phyloP scores from a whole-genome alignment of 2,888 invertebrate species.

The Latrodectus elegans region DNA sequence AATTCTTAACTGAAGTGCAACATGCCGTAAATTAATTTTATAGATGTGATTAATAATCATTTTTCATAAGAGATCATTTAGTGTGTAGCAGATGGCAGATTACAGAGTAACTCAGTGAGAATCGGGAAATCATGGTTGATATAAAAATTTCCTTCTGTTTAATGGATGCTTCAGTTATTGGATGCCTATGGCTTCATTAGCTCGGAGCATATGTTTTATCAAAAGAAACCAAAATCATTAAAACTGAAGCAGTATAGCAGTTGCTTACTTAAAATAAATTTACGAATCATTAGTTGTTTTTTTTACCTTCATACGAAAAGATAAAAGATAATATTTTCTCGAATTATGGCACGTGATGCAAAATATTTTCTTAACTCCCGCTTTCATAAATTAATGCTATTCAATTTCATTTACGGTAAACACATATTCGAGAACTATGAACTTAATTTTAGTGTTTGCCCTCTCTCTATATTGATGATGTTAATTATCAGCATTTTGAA shows the following conservation, averaged over 20 bases:
- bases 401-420: too few relatives aligned
- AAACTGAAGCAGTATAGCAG: conserved; percentile 17
- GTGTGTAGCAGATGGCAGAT: conserved; percentile 24
- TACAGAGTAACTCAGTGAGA: conserved; percentile 7
- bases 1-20: too few relatives aligned
- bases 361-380: too few relatives aligned
- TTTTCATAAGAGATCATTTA: conserved; percentile 28
- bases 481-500: too few relatives aligned
- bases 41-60: conserved; percentile 46
- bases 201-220: conserved; percentile 22
- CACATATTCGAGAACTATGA: too few relatives aligned
- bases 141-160: conserved; percentile 5
- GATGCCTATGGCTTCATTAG: conserved; percentile 49
- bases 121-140: conserved; percentile 12
- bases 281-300: conserved; percentile 33
- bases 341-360: too few relatives aligned
- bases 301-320: background rate
- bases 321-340: too few relatives aligned
- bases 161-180: conserved; percentile 21
- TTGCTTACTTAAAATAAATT: conserved; percentile 16
- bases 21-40: conserved; percentile 47
- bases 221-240: conserved; percentile 17
- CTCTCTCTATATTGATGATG: too few relatives aligned
- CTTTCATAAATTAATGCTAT: too few relatives aligned
- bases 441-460: too few relatives aligned